Percentiles rank a stretch among this genome's conserved stretches.
phyloP scores from a whole-genome alignment of 2,113 vertebrate species.

The Pitta sordida region DNA sequence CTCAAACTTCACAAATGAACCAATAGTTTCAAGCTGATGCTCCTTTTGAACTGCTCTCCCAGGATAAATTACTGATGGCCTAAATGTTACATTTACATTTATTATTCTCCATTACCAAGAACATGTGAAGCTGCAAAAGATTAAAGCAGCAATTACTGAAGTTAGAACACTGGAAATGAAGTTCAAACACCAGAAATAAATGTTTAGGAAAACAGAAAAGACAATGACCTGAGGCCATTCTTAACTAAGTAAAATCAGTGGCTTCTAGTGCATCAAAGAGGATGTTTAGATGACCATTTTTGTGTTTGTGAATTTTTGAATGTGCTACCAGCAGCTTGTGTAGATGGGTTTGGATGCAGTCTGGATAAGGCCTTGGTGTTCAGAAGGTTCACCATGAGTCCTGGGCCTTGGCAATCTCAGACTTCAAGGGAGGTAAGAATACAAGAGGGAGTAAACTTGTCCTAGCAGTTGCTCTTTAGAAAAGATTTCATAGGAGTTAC shows the following conservation, averaged over 20 bases:
- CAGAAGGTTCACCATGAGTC: neutral
- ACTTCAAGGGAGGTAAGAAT: neutral
- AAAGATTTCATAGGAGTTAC: neutral
- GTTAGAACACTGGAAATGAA: constrained; percentile 47
- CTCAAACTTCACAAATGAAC: constrained; percentile 56
- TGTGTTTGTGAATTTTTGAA: neutral
- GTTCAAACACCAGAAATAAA: constrained; percentile 35
- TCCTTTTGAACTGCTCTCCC: constrained; percentile 69
- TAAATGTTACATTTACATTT: constrained; percentile 78
- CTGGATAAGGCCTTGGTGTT: neutral
- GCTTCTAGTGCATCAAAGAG: neutral
- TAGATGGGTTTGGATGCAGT: neutral
- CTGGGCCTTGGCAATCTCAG: neutral
- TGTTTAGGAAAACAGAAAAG: constrained; percentile 45
- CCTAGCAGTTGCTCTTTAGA: neutral
- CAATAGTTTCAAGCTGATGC: constrained; percentile 51
- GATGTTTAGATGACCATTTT: rapidly evolving
- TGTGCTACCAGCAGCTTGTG: neutral
- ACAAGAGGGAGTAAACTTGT: neutral
- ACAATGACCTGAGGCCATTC: neutral
- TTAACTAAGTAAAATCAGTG: constrained; percentile 2
- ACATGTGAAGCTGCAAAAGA: constrained; percentile 50
- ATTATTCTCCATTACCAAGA: constrained; percentile 61
- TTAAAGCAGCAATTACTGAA: constrained; percentile 60
- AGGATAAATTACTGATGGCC: constrained; percentile 66